Conservation (phyloP, 1,140 invertebrate genomes). For the Sarcophaga peregrina region DNA sequence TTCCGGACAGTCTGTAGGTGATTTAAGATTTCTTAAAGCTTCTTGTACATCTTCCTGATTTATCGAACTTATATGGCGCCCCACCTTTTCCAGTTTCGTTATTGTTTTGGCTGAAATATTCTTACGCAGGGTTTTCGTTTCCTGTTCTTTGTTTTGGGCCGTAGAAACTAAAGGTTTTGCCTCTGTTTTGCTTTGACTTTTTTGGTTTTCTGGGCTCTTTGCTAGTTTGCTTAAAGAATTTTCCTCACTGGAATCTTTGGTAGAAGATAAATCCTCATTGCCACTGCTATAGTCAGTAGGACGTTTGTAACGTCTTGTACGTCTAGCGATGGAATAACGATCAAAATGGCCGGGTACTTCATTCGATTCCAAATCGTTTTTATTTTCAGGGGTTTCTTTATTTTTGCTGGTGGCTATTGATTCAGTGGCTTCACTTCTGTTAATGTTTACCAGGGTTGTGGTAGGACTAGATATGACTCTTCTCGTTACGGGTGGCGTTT, state of each 20-base stretch:
- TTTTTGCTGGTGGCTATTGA: background rate
- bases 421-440: constrained; percentile 46
- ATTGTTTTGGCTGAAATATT: constrained; percentile 51
- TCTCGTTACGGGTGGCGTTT: constrained; percentile 85
- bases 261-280: constrained; percentile 66
- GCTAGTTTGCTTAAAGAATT: constrained; percentile 54
- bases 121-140: constrained; percentile 7
- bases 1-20: constrained; percentile 70
- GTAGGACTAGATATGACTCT: constrained; percentile 66
- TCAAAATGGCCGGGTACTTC: constrained; percentile 82
- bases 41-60: constrained; percentile 74
- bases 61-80: constrained; percentile 70
- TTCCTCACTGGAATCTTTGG: constrained; percentile 45
- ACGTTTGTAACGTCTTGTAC: constrained; percentile 85
- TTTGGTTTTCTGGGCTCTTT: constrained; percentile 72
- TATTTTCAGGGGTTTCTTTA: background rate
- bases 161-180: constrained; percentile 61
- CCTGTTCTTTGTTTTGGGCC: background rate
- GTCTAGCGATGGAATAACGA: constrained; percentile 81
- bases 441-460: constrained; percentile 59
- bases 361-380: constrained; percentile 49
- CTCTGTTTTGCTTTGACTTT: constrained; percentile 75
- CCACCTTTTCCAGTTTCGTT: constrained; percentile 68
- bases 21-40: constrained; percentile 72
- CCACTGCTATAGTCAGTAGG: constrained; percentile 72